phyloP scores from a whole-genome alignment of 2,888 invertebrate genomes.

The Aleiodes alternator region DNA sequence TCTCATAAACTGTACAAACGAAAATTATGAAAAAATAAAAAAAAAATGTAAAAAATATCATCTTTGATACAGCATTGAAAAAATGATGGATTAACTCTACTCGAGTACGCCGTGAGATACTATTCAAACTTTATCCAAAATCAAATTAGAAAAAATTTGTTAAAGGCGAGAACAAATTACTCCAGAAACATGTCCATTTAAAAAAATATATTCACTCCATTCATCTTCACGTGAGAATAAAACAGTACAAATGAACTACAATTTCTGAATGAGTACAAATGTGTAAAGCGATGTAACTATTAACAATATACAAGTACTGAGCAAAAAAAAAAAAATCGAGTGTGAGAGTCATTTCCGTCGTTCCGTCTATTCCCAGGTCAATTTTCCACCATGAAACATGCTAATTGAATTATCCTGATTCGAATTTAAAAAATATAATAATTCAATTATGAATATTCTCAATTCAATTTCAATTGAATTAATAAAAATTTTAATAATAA shows the following conservation, averaged over 20 bases:
- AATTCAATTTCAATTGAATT: not conserved
- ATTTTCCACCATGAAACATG: not conserved
- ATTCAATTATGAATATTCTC: not conserved
- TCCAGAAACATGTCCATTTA: too few relatives aligned
- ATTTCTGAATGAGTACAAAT: conserved; percentile 13
- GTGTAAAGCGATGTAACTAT: conserved; percentile 14
- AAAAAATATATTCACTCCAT: too few relatives aligned
- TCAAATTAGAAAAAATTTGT: not conserved
- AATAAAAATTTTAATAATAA: not conserved
- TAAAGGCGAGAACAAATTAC: too few relatives aligned
- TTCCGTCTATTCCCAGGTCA: conserved; percentile 10
- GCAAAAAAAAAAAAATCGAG: not conserved
- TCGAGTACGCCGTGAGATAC: too few relatives aligned
- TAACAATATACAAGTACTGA: not conserved
- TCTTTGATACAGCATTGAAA: too few relatives aligned
- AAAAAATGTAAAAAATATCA: too few relatives aligned
- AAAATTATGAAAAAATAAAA: too few relatives aligned
- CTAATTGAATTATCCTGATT: too few relatives aligned
- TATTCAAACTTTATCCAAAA: not conserved
- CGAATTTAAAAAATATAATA: not conserved
- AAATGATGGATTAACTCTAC: too few relatives aligned
- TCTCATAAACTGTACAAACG: too few relatives aligned
- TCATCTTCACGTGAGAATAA: too few relatives aligned
- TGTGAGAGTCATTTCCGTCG: conserved; percentile 12
- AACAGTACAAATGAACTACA: too few relatives aligned